These are phyloP conservation scores for Eretmochelys imbricata DNA, from an alignment of 2,113 vertebrate genomes.

Conservation along the genomic window DNA sequence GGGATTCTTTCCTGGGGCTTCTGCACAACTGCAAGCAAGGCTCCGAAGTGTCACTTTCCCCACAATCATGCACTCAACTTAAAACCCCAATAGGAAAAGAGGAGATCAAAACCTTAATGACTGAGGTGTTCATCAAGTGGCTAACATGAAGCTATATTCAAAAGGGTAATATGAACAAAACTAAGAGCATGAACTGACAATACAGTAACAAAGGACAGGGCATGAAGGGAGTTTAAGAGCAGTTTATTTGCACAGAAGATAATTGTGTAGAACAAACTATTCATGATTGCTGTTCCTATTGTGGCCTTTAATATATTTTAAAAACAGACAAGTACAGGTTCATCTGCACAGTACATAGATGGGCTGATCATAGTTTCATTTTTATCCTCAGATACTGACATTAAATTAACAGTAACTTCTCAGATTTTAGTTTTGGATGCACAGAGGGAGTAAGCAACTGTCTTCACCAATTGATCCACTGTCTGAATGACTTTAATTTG, in stretches of 20 bases:
- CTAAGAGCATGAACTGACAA: background rate
- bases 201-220: background rate
- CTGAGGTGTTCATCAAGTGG: background rate
- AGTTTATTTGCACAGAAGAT: background rate
- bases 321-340: fast-evolving
- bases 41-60: background rate
- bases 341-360: background rate
- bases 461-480: background rate
- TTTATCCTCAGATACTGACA: no score
- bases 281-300: background rate
- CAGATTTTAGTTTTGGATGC: background rate
- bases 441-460: background rate
- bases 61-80: background rate
- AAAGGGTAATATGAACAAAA: background rate
- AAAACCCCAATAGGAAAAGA: background rate
- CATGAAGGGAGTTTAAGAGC: background rate
- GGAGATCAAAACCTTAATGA: background rate
- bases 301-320: background rate
- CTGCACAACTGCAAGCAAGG: background rate
- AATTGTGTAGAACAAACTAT: background rate
- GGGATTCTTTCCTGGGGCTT: background rate
- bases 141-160: background rate
- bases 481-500: background rate
- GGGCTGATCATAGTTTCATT: background rate
- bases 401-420: background rate